These are phyloP conservation scores for Nesometra sesokonis DNA, from an alignment of 35 echinoderm and acorn worm species.

Conservation along the genomic window DNA sequence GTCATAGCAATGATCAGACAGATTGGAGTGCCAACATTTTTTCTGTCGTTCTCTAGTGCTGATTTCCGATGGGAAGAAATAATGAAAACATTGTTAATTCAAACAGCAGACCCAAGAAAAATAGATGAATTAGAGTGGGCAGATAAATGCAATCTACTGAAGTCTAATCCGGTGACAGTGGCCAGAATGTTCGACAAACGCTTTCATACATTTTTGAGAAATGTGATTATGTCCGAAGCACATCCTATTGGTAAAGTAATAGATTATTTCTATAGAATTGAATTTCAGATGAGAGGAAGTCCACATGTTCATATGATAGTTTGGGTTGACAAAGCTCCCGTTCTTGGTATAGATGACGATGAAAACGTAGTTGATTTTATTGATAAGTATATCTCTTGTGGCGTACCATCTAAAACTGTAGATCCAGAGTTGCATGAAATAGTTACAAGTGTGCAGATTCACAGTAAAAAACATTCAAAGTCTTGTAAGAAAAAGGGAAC, in stretches of 20 bases:
- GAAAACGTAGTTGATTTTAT: conserved; percentile 31
- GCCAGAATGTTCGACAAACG: conserved; percentile 73
- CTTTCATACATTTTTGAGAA: conserved; percentile 29
- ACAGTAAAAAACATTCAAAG: too few species aligned
- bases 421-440: conserved; percentile 56
- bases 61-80: conserved; percentile 62
- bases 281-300: conserved; percentile 46
- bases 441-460: conserved; percentile 42
- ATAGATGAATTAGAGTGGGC: conserved; percentile 30
- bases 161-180: conserved; percentile 39
- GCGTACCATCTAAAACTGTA: conserved; percentile 22
- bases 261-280: conserved; percentile 54
- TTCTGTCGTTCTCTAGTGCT: conserved; percentile 48
- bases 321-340: conserved; percentile 44
- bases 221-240: conserved; percentile 39
- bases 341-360: conserved; percentile 10
- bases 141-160: conserved; percentile 42
- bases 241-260: conserved; percentile 35
- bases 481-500: too few species aligned
- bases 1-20: conserved; percentile 46
- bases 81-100: conserved; percentile 8
- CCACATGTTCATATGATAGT: conserved; percentile 38
- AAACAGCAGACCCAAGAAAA: conserved; percentile 22
- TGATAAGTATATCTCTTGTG: conserved; percentile 41
- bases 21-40: conserved; percentile 54